Conservation (phyloP, 2,888 invertebrate genomes). For the Proisotoma minuta region DNA sequence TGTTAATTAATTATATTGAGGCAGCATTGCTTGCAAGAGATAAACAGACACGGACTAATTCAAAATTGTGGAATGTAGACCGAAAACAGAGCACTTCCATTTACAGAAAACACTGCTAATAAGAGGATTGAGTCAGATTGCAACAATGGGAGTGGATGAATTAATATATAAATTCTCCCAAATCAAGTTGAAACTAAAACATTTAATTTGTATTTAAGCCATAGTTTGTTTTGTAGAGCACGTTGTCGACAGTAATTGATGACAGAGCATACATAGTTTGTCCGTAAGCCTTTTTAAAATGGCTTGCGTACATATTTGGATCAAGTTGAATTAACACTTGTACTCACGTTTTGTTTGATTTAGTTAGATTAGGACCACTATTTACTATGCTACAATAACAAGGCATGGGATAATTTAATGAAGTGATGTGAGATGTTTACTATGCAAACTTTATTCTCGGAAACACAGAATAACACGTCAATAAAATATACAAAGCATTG, state of each 20-base stretch:
- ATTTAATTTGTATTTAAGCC: neutral
- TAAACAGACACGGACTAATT: too few species aligned
- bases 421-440: too few species aligned
- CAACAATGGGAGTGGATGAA: neutral
- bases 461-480: too few species aligned
- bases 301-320: slow-evolving; percentile 10
- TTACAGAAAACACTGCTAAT: too few species aligned
- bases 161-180: neutral
- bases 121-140: slow-evolving; percentile 5
- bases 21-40: too few species aligned
- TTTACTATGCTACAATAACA: too few species aligned
- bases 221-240: neutral
- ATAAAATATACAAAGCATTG: too few species aligned
- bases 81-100: too few species aligned
- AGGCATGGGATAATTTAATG: neutral
- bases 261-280: neutral
- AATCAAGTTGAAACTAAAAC: neutral
- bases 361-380: neutral
- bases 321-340: slow-evolving; percentile 12
- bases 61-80: too few species aligned
- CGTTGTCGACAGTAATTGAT: slow-evolving; percentile 3
- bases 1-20: too few species aligned
- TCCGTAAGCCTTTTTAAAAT: neutral
- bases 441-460: too few species aligned
- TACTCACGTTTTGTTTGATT: neutral